phyloP scores from a whole-genome alignment of 2,797 vertebrate genomes.

The Microctenopoma lineatum region DNA sequence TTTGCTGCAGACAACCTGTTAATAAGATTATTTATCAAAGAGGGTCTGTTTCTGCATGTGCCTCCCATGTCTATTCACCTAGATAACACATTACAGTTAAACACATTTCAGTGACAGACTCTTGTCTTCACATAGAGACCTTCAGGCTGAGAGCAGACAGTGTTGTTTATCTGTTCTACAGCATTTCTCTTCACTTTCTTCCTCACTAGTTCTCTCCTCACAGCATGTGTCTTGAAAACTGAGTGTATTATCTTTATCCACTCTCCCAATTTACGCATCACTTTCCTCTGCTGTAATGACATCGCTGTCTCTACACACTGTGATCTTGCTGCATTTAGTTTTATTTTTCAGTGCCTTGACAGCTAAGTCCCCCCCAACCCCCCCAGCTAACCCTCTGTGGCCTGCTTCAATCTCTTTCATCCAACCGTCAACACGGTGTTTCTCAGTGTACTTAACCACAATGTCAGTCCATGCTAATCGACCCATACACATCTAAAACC shows the following conservation, averaged over 20 bases:
- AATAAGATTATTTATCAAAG: conserved; percentile 2
- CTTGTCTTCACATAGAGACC: conserved; percentile 6
- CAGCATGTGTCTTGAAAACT: conserved; percentile 49
- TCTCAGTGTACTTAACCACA: conserved; percentile 9
- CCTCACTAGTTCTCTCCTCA: conserved; percentile 18
- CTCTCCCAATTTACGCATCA: conserved; percentile 36
- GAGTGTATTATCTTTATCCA: conserved; percentile 43
- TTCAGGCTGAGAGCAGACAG: conserved; percentile 19
- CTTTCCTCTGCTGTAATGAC: conserved; percentile 47
- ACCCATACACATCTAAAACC: conserved; percentile 27
- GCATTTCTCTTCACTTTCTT: conserved; percentile 31
- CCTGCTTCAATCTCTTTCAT: conserved; percentile 26
- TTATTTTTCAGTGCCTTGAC: conserved; percentile 42
- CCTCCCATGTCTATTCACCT: conserved; percentile 9
- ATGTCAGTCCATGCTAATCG: conserved; percentile 36
- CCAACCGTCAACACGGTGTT: conserved; percentile 19
- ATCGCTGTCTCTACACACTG: conserved; percentile 37
- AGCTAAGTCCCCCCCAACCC: conserved; percentile 9
- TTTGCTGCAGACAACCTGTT: background rate
- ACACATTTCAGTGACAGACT: conserved; percentile 15
- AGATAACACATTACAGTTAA: conserved; percentile 7
- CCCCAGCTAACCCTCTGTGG: background rate
- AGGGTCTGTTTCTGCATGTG: no score
- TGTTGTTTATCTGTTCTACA: conserved; percentile 36
- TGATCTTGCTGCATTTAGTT: conserved; percentile 37